Evolutionary conservation across 2,797 vertebrate genomes (phyloP), one percentile per base, ranked within the genome.

Genomic region (Melanotaenia trifasciata): DNA sequence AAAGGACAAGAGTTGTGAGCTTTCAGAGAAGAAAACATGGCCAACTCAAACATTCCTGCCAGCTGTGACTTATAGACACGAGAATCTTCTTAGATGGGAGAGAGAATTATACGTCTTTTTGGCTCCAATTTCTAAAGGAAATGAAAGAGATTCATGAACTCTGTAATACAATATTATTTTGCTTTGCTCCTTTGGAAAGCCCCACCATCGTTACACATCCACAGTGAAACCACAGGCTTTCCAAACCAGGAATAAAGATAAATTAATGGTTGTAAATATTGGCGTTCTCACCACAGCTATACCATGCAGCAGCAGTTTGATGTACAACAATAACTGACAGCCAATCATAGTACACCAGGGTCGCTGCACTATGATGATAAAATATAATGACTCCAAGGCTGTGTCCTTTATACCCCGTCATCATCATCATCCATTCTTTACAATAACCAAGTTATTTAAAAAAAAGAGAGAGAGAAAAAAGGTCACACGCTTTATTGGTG

Each of bases 31-130:
- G 67, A 65, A 38, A 62, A 61, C 73, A 47, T 0, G 10, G 53
- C 73, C 68, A 83, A 78, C 1, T 14, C 61, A 80, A 76, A 79
- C 77, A 68, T 56, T 57, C 32, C 58, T 33, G 65, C 4, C 56
- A 53, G 68, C 68, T 1, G 9, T 61, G 81, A 81, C 75, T 76
- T 54, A 63, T 3, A 47, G 16, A 75, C 35, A 7, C 2, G 32
- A 24, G 45, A 64, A 64, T 38, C 12, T 51, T 28, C 10, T 0
- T 35, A 20, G 9, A 64, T 14, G 12, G 51, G 4, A 5, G 11
- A 53, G 24, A 54, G 24, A 54, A 28, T 54, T 22, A 3, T 13
- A 28, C 1, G 64, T 35, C 36, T 26, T 40, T 5, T 14, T 26
- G 61, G 58, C 54, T 78, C 28, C 26, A 7, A 0, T 67, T 69